A percentile compares a stretch with the other conserved stretches of the same genome.
Conservation (phyloP, 2,113 vertebrate species). For the Macaca nemestrina region DNA sequence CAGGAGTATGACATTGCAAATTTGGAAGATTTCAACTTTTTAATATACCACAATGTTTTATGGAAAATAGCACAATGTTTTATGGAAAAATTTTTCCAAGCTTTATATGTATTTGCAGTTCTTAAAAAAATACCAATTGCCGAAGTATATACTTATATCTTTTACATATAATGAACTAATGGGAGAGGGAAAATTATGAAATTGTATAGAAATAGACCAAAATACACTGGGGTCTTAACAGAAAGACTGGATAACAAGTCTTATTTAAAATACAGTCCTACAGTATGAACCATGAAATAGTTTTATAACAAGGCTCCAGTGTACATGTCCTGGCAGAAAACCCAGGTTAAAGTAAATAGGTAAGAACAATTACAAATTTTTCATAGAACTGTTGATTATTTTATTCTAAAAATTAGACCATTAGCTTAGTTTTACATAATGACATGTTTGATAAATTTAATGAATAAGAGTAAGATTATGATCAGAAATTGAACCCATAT, state of each 20-base stretch:
- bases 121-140: not conserved
- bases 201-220: not conserved
- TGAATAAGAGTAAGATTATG: conserved; percentile 21
- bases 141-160: not conserved
- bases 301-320: conserved; percentile 15
- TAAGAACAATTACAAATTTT: conserved; percentile 12
- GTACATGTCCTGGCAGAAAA: conserved; percentile 39
- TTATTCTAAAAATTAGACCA: not conserved
- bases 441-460: not conserved
- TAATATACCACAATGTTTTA: not conserved
- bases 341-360: conserved; percentile 12
- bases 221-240: conserved; percentile 41
- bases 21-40: not conserved
- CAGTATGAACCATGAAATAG: not conserved
- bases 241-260: not conserved
- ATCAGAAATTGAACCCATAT: conserved; percentile 21
- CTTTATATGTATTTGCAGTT: not conserved
- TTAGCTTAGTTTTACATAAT: conserved; percentile 15
- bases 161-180: not conserved
- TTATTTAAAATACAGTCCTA: not conserved
- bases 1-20: not conserved
- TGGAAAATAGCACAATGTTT: not conserved
- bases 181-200: not conserved
- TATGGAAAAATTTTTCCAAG: not conserved
- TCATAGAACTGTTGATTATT: conserved; percentile 15